Conservation (phyloP, 92 coral and sea anemone species). For the Paragorgia papillata region DNA sequence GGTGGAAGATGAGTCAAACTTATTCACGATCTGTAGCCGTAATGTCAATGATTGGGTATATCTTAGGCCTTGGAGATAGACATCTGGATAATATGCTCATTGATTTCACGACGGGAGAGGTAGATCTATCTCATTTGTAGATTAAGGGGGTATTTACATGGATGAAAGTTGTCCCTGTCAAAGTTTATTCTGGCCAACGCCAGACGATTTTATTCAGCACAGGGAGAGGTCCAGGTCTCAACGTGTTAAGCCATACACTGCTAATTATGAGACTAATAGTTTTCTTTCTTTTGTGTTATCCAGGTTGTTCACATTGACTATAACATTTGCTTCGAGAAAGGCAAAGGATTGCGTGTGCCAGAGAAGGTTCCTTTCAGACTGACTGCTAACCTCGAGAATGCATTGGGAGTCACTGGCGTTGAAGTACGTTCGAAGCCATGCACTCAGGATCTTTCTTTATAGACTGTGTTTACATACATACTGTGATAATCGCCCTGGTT, state of each 20-base stretch:
- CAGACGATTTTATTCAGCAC: no score
- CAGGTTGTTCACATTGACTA: slow-evolving; percentile 99
- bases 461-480: no score
- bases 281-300: not conserved
- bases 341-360: slow-evolving; percentile 90
- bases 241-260: not conserved
- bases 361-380: slow-evolving; percentile 96
- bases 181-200: no score
- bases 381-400: slow-evolving; percentile 97
- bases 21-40: slow-evolving; percentile 97
- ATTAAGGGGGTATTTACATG: no score
- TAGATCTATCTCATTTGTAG: slow-evolving; percentile 19
- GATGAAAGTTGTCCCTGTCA: no score
- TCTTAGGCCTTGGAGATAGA: slow-evolving; percentile 94
- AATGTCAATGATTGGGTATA: slow-evolving; percentile 99
- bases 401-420: slow-evolving; percentile 95
- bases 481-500: no score
- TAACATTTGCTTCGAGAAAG: slow-evolving; percentile 99
- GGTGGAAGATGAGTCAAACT: slow-evolving; percentile 98
- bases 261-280: not conserved
- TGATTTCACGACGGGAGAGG: slow-evolving; percentile 99
- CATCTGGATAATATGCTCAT: slow-evolving; percentile 96
- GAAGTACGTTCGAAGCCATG: slow-evolving; percentile 67
- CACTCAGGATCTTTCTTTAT: no score
- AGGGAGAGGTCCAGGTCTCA: no score